Evolutionary conservation across 2,888 invertebrate species (phyloP).

Genomic region (Dasypolia templi): DNA sequence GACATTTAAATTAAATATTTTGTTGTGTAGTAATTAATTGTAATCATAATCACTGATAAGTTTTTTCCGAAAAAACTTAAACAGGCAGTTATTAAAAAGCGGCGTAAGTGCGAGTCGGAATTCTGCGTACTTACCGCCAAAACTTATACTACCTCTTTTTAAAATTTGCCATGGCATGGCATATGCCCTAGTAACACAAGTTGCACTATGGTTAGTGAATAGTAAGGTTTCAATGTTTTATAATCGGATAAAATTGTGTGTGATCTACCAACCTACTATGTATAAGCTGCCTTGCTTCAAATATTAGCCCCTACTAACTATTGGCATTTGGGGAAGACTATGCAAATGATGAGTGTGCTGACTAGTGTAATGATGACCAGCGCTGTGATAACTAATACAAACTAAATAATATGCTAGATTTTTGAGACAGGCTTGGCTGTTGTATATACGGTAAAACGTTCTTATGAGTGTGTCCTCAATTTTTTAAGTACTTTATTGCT

Average conservation of each 20-base stretch:
- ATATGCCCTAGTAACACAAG: background rate
- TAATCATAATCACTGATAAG: background rate
- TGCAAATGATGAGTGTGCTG: too few species aligned
- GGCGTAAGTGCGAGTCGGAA: background rate
- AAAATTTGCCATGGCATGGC: background rate
- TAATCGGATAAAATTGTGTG: slow-evolving; percentile 26
- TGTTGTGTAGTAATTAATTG: background rate
- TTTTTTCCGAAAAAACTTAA: background rate
- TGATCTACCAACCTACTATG: slow-evolving; percentile 36
- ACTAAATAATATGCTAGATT: too few species aligned
- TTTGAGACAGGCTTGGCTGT: background rate
- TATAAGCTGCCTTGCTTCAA: slow-evolving; percentile 8
- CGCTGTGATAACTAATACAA: background rate
- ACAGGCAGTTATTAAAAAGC: background rate
- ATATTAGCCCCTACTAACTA: background rate
- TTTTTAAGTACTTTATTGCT: background rate
- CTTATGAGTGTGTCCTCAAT: background rate
- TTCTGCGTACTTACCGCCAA: background rate
- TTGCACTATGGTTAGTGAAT: slow-evolving; percentile 1
- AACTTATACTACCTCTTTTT: background rate
- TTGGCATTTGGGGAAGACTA: too few species aligned
- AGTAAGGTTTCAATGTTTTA: slow-evolving; percentile 51
- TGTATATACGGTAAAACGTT: background rate
- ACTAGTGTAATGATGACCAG: too few species aligned
- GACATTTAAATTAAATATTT: background rate